Percentiles rank a stretch among this genome's conserved stretches.
These are phyloP conservation scores for Vespertilio murinus DNA, from an alignment of 2,797 vertebrate species.

Conservation along the genomic window DNA sequence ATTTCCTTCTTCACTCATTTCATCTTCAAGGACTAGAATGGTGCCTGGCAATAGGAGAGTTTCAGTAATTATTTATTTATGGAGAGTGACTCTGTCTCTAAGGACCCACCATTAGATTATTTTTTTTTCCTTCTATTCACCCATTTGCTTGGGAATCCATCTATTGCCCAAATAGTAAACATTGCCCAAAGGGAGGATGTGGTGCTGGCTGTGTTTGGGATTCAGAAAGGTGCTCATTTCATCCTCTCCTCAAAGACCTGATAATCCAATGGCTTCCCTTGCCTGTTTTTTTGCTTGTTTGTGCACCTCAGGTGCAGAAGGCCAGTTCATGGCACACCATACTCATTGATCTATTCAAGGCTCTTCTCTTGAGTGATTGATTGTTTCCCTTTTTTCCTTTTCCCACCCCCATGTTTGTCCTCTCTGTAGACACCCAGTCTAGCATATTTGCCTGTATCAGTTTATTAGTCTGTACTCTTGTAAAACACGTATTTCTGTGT, in stretches of 20 bases:
- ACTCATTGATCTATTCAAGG: background rate
- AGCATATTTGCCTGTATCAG: background rate
- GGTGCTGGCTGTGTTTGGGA: no score
- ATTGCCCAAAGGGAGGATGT: background rate
- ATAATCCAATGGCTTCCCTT: background rate
- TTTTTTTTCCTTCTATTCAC: background rate
- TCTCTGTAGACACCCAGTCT: background rate
- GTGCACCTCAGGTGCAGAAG: background rate
- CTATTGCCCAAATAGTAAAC: background rate
- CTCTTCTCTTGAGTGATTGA: background rate
- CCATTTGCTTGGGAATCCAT: background rate
- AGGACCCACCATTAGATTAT: background rate
- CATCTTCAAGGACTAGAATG: background rate
- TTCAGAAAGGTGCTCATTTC: background rate
- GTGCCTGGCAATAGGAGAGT: background rate
- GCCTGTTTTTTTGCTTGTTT: background rate
- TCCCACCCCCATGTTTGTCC: background rate
- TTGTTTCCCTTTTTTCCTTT: background rate
- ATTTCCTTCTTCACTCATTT: background rate
- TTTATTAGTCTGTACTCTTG: background rate
- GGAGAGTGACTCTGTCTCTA: background rate
- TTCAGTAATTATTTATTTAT: background rate
- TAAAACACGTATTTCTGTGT: background rate
- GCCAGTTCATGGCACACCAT: accelerated
- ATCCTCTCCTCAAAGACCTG: background rate